Evolutionary conservation across 2,888 invertebrate species (phyloP).

Genomic region (Dasysyrphus tricinctus): DNA sequence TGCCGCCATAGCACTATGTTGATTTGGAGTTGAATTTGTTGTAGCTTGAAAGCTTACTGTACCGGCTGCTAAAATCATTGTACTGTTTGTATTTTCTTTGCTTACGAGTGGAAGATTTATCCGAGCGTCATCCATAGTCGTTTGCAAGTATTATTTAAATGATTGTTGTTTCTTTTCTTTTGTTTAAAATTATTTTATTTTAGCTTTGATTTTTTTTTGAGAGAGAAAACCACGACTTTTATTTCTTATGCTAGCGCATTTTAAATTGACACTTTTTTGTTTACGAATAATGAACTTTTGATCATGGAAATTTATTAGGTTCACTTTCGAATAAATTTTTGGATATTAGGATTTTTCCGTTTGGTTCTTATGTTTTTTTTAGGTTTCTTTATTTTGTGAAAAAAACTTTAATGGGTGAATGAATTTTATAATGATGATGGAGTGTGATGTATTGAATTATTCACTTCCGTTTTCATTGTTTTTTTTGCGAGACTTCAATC

Average conservation of each 20-base stretch:
- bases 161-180: neutral
- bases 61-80: conserved; percentile 78
- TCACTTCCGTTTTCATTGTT: conserved; percentile 8
- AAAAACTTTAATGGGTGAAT: neutral
- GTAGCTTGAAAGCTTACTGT: conserved; percentile 70
- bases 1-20: conserved; percentile 65
- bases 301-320: conserved; percentile 1
- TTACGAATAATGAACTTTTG: neutral
- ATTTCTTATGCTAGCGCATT: conserved; percentile 26
- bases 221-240: too few relatives aligned
- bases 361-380: neutral
- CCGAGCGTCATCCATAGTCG: conserved; percentile 79
- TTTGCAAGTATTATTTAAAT: conserved; percentile 33
- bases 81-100: conserved; percentile 78
- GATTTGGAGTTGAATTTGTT: conserved; percentile 59
- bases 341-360: neutral
- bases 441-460: conserved; percentile 15
- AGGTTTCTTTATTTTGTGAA: neutral
- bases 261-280: conserved; percentile 4
- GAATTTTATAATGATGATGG: neutral
- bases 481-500: neutral
- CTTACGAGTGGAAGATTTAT: conserved; percentile 79
- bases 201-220: neutral
- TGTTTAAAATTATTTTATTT: neutral
- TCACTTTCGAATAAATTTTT: conserved; percentile 3